phyloP scores from a whole-genome alignment of 2,113 vertebrate genomes.

The Poeciliopsis retropinna region DNA sequence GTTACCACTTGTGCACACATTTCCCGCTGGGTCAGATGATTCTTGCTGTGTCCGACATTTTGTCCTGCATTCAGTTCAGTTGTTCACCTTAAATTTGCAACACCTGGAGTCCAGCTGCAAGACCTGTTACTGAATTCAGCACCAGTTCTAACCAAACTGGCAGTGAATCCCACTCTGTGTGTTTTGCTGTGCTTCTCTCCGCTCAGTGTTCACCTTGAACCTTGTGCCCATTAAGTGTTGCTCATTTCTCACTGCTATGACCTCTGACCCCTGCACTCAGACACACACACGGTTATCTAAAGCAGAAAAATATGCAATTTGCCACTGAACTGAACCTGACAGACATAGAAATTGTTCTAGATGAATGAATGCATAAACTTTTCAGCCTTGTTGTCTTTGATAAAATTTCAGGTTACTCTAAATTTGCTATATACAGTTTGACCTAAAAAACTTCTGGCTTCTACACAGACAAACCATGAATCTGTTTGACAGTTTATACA shows the following conservation, averaged over 20 bases:
- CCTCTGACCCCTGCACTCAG: conserved; percentile 35
- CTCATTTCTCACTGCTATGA: conserved; percentile 64
- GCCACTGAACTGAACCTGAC: no score
- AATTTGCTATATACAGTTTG: not conserved
- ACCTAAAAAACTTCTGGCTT: not conserved
- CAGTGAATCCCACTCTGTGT: not conserved
- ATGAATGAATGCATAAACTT: no score
- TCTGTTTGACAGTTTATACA: not conserved
- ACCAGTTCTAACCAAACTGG: no score
- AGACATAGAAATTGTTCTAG: no score
- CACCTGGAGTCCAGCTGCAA: not conserved
- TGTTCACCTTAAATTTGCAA: no score
- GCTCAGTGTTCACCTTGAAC: conserved; percentile 62
- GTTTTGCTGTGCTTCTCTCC: conserved; percentile 13
- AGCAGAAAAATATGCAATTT: conserved; percentile 17
- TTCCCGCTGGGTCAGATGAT: no score
- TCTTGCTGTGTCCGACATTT: no score
- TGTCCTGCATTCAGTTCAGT: not conserved
- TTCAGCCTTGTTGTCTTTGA: not conserved
- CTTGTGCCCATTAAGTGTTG: conserved; percentile 36
- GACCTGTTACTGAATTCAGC: conserved; percentile 1
- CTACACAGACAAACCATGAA: not conserved
- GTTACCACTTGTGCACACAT: no score
- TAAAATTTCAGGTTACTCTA: not conserved
- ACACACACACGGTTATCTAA: conserved; percentile 19